Conservation (phyloP, 2,888 invertebrate genomes). For the Polietes domitor region DNA sequence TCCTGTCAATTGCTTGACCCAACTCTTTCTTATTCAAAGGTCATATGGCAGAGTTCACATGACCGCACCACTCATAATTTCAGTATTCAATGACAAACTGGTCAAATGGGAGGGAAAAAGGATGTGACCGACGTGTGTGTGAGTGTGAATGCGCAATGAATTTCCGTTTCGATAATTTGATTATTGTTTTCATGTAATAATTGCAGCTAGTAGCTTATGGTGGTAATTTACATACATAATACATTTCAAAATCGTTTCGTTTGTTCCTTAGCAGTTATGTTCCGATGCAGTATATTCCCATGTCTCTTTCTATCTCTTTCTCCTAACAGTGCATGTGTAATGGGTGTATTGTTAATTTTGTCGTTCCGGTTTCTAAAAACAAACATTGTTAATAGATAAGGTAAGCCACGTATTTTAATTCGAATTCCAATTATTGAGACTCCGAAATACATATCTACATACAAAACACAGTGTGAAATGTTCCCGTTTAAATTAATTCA, state of each 20-base stretch:
- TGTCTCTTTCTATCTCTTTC: too few species aligned
- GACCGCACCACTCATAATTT: conserved; percentile 35
- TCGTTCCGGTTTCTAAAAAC: too few species aligned
- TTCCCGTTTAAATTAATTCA: too few species aligned
- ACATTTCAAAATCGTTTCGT: not conserved
- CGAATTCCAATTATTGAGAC: too few species aligned
- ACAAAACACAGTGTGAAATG: too few species aligned
- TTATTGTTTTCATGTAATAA: conserved; percentile 16
- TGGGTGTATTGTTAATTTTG: too few species aligned
- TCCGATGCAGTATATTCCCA: too few species aligned
- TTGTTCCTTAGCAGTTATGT: not conserved
- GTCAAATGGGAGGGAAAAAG: not conserved
- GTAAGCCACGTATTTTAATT: too few species aligned
- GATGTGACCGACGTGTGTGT: not conserved
- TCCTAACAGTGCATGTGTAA: too few species aligned
- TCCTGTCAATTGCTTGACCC: conserved; percentile 36
- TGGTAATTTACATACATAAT: not conserved
- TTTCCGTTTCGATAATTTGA: conserved; percentile 58
- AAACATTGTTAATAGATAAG: too few species aligned
- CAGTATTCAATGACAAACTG: not conserved
- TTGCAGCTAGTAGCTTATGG: not conserved
- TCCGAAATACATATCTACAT: too few species aligned
- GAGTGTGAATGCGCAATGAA: conserved; percentile 32
- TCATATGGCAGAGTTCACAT: conserved; percentile 75
- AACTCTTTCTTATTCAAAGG: conserved; percentile 57